Base-by-base conservation (phyloP, 1,140 invertebrate species). In the Schlechtendalia chinensis region DNA sequence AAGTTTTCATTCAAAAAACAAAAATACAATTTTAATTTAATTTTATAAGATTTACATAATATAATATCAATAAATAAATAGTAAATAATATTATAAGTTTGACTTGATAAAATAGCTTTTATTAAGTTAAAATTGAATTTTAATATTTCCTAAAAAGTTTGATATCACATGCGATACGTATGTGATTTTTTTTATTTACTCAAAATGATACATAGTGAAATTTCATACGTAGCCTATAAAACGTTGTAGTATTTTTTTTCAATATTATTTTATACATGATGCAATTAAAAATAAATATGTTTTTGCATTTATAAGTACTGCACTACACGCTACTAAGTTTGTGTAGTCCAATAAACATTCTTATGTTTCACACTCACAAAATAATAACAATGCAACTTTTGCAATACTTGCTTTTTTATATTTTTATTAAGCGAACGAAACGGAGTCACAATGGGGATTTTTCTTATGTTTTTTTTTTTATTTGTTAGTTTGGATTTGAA, bases 401-500 rank as follows among this genome's bases (percentile, higher is more conserved):
- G 67, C 5, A 69, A 72, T 45, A 54, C 16, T 29, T 29, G 47
- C 4, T 11, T 5, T 54, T 29, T 63, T 72, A 54, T 72, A 24
- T 54, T 53, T 5, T 27, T 72, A 72, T 27, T 72, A 53, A 12
- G 24, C 29, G 69, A 72, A 72, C 17, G 10, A 47, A 72, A 72
- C 17, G 10, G 19, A 72, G 47, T 72, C 27, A 29, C 10, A 72
- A 54, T 29, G 50, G 24, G n/a, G 53, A 32, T 72, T 29, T 53
- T 72, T 5, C 29, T 53, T 19, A 53, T 1, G 47, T 24, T 69
- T 69, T 69, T 69, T 47, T n/a, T n/a, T n/a, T n/a, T n/a, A n/a
- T n/a, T n/a, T n/a, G n/a, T n/a, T 50, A 12, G 56, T 45, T 17
- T 61, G n/a, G 10, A 59, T 77, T 77, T 77, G 74, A 29, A 79